These are phyloP conservation scores for Fukomys damarensis DNA, from an alignment of 2,113 vertebrate species.

Conservation along the genomic window DNA sequence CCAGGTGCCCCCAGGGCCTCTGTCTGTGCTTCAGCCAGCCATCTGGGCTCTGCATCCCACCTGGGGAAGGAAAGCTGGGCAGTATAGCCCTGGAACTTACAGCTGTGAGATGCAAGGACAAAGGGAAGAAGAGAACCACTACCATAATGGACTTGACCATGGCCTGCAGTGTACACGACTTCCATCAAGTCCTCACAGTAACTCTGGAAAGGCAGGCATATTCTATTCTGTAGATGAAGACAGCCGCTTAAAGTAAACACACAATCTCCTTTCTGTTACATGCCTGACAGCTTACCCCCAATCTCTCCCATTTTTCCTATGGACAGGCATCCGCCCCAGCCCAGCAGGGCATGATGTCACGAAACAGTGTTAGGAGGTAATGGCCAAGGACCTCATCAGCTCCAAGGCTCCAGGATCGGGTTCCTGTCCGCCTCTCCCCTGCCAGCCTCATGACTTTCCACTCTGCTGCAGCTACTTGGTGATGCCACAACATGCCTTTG, in stretches of 20 bases:
- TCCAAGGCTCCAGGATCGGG: not conserved
- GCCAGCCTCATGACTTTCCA: not conserved
- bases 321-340: not conserved
- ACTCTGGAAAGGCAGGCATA: not conserved
- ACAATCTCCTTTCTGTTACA: not conserved
- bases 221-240: not conserved
- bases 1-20: not conserved
- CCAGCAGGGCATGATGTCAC: not conserved
- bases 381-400: not conserved
- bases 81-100: not conserved
- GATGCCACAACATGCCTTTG: not conserved
- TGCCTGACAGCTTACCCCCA: not conserved
- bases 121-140: not conserved
- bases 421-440: not conserved
- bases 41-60: not conserved
- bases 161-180: not conserved
- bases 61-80: not conserved
- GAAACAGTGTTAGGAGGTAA: not conserved
- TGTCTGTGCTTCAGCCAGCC: not conserved
- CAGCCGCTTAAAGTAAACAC: not conserved
- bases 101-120: not conserved
- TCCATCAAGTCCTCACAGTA: fast-evolving
- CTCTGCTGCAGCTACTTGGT: not conserved
- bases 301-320: not conserved
- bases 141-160: not conserved